Evolutionary conservation across 1,140 invertebrate genomes (phyloP), one percentile per base, ranked within the genome.

Genomic region (Solenopsis invicta): DNA sequence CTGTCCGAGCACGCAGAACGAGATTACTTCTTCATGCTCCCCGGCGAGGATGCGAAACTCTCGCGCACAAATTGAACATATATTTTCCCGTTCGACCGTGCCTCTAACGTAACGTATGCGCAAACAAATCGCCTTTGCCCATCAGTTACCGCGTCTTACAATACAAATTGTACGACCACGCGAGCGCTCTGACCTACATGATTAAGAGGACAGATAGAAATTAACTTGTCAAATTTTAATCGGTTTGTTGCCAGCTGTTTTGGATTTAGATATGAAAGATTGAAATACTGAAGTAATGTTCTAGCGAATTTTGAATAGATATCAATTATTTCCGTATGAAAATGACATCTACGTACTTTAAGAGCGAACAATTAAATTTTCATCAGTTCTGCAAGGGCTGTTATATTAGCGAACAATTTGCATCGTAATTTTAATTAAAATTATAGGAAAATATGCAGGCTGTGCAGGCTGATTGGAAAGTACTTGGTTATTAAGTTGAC

Each of bases 401-500:
- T n/a, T 37, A 21, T 45, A n/a, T 71, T 45, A 29, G 18, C 1
- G 67, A 45, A 29, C 18, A 74, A 74, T 24, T 61, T 48, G 41
- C 37, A 41, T 50, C 67, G 29, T 34, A 61, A 48, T 84, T 74
- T 84, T 61, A 84, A 75, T 74, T 84, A 64, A 84, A 50, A 75
- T 84, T 41, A 61, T 45, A 34, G 13, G 52, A 74, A 74, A 82
- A 61, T 21, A 48, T 16, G 21, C 64, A 37, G 24, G 18, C 37
- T 48, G 21, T n/a, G 24, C 54, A 2, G 66, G 80, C 54, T 75
- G 69, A 84, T 84, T 61, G 41, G 61, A 37, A 48, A 61, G 54
- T 72, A 48, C 54, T 84, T 18, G 18, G 45, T 45, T 29, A 75
- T 75, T 75, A 75, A 74, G 61, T 50, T 4, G 0, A 1, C 34